Evolutionary conservation across 1,140 invertebrate species (phyloP).

Genomic region (Hirudo medicinalis): DNA sequence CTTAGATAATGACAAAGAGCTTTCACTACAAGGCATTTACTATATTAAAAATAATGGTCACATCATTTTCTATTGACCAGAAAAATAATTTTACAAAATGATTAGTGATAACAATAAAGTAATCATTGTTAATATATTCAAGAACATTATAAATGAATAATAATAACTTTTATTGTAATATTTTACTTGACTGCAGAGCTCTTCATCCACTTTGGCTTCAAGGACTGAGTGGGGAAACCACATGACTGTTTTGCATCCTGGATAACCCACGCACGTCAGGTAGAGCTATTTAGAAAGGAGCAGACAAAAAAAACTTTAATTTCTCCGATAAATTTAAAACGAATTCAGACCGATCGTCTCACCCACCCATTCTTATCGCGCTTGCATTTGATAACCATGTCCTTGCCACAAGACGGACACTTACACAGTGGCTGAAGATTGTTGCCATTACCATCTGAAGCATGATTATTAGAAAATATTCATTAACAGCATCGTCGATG

Average conservation of each 20-base stretch:
- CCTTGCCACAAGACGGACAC: conserved; percentile 61
- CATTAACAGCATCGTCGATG: too few species aligned
- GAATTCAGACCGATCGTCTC: too few species aligned
- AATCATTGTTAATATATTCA: too few species aligned
- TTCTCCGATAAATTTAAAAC: too few species aligned
- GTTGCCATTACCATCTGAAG: background rate
- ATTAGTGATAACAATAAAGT: too few species aligned
- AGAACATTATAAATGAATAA: conserved; percentile 14
- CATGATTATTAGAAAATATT: too few species aligned
- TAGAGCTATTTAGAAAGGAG: conserved; percentile 44
- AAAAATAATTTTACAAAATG: too few species aligned
- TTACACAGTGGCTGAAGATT: conserved; percentile 47
- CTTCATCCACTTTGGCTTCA: conserved; percentile 50
- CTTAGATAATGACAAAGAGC: too few species aligned
- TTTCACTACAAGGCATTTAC: too few species aligned
- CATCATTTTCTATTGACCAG: too few species aligned
- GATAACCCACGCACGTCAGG: conserved; percentile 62
- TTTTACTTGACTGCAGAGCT: conserved; percentile 54
- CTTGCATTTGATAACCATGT: conserved; percentile 55
- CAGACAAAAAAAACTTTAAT: too few species aligned
- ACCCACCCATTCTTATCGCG: conserved; percentile 42
- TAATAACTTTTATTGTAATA: conserved; percentile 17
- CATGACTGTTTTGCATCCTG: conserved; percentile 61
- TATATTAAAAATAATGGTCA: too few species aligned
- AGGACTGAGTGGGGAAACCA: conserved; percentile 62